A percentile compares a stretch with the other conserved stretches of the same genome.
Conservation (phyloP, 2,113 vertebrate genomes). For the Planiliza haematocheilus region DNA sequence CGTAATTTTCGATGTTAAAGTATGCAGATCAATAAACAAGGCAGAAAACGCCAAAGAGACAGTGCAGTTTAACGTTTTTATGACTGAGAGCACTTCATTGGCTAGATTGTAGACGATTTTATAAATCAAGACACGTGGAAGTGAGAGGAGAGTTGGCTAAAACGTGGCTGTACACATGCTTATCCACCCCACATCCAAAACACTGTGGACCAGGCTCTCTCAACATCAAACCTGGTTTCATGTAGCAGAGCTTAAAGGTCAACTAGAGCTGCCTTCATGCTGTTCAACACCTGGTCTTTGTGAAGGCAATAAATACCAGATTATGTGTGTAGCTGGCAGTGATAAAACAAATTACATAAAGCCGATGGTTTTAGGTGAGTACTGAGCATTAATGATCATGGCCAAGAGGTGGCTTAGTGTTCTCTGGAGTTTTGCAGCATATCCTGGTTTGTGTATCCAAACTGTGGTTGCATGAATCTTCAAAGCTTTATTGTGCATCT, state of each 20-base stretch:
- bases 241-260: background rate
- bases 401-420: background rate
- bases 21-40: background rate
- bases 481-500: constrained; percentile 1
- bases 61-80: background rate
- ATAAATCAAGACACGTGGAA: constrained; percentile 14
- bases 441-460: background rate
- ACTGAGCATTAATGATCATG: background rate
- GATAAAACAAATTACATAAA: background rate
- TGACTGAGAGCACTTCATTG: background rate
- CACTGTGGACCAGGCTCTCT: background rate
- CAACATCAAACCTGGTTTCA: background rate
- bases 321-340: background rate
- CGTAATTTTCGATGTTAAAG: constrained; percentile 7
- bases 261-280: background rate
- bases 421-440: constrained; percentile 5
- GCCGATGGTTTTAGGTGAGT: background rate
- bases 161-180: background rate
- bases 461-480: background rate
- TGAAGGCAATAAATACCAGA: constrained; percentile 14
- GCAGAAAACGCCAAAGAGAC: background rate
- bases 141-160: background rate
- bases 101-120: constrained; percentile 14
- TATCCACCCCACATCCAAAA: background rate
- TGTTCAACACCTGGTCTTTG: constrained; percentile 14